Evolutionary conservation across 2,797 vertebrate genomes (phyloP).

Genomic region (Coreius guichenoti): DNA sequence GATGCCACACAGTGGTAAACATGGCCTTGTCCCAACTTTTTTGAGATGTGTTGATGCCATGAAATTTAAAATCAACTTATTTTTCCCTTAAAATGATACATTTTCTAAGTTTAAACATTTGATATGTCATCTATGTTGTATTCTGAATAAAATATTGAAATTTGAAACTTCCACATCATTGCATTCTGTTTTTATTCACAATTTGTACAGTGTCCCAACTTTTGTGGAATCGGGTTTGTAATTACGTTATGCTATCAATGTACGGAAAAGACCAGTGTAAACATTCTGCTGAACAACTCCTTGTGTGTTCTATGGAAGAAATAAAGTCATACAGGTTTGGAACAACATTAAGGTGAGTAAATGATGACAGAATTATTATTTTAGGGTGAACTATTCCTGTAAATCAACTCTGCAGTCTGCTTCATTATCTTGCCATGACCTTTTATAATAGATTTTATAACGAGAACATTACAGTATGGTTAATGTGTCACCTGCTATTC

Average conservation of each 20-base stretch:
- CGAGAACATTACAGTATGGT: neutral
- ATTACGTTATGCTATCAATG: neutral
- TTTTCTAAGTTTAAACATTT: too few relatives aligned
- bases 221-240: too few relatives aligned
- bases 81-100: too few relatives aligned
- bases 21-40: too few relatives aligned
- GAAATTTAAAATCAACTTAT: too few relatives aligned
- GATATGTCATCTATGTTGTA: too few relatives aligned
- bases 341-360: neutral
- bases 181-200: too few relatives aligned
- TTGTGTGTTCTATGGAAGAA: neutral
- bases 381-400: neutral
- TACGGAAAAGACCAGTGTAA: neutral
- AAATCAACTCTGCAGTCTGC: neutral
- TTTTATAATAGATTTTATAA: neutral
- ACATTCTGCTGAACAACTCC: neutral
- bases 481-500: conserved; percentile 2
- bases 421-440: neutral
- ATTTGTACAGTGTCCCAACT: too few relatives aligned
- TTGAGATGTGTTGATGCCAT: too few relatives aligned
- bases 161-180: too few relatives aligned
- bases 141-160: too few relatives aligned
- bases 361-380: neutral
- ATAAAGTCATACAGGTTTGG: neutral
- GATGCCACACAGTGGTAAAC: too few relatives aligned